These are phyloP conservation scores for Heliconius himera DNA, from an alignment of 1,140 invertebrate species.

Conservation along the genomic window DNA sequence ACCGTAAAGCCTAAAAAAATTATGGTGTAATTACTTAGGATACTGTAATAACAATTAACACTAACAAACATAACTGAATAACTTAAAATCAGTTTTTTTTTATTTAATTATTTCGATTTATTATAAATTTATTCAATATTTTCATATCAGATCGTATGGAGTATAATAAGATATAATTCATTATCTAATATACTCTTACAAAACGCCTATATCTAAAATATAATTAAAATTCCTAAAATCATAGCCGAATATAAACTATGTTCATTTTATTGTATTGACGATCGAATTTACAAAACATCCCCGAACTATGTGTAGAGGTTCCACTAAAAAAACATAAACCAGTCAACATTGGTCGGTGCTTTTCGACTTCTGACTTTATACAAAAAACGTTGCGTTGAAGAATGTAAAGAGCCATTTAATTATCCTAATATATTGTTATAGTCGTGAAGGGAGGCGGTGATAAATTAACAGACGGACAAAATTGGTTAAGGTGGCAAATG, in stretches of 20 bases:
- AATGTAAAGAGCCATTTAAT: conserved; percentile 82
- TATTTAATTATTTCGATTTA: no score
- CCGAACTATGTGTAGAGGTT: conserved; percentile 77
- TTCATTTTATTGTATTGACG: conserved; percentile 21
- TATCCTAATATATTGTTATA: conserved; percentile 81
- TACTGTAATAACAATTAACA: no score
- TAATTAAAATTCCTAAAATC: not conserved
- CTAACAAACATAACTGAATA: no score
- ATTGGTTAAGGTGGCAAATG: conserved; percentile 58
- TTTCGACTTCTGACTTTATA: conserved; percentile 75
- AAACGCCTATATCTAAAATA: not conserved
- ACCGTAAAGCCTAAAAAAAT: no score
- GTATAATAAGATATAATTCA: no score
- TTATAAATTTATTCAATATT: no score
- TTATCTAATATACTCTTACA: no score
- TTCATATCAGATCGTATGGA: no score
- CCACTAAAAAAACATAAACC: conserved; percentile 74
- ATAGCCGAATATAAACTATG: not conserved
- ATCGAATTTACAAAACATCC: conserved; percentile 55
- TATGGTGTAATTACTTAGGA: no score
- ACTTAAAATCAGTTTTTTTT: no score
- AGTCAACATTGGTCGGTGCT: conserved; percentile 79
- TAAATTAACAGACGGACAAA: conserved; percentile 51
- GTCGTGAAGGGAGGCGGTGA: conserved; percentile 57
- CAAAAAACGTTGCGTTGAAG: conserved; percentile 81